Base-by-base conservation (phyloP, 2,888 invertebrate genomes). In the Acleris emargana region DNA sequence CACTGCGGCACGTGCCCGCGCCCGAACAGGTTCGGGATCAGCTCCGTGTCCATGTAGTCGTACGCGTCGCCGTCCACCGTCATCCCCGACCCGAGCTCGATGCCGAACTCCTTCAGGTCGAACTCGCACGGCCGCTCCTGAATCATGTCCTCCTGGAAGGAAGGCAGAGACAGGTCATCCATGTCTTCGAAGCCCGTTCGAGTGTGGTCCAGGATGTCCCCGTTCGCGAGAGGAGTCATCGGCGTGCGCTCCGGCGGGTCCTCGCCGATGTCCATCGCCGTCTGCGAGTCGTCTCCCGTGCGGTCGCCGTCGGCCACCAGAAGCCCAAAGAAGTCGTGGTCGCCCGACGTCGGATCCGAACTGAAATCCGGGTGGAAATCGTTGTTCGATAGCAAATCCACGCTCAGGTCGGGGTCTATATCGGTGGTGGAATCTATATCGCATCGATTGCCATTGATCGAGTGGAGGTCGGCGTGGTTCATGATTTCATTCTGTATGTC, bases 1-100 rank as follows among this genome's bases (percentile, higher is more conserved):
- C 95, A 95, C 72, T 93, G 93, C 80, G 89, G 83, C 82, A 88
- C 76, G 82, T 91, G 86, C 52, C 91, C 85, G 76, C 93, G 87
- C 63, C 91, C 88, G 83, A 92, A 91, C 78, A 88, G 75, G 75
- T 92, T 91, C 55, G 91, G 92, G 60, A 89, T 82, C 68, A 87
- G 76, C 75, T 91, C 91, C 72, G 88, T 85, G 73, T 88, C 87
- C 91, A 89, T 87, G 68, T 82, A 87, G 67, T 89, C 90, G 76
- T 93, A 84, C 62, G 89, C 93, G 62, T 94, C 93, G 70, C 94
- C 93, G 73, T 90, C 91, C 75, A 88, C 84, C 71, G 78, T 78
- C 75, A 95, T 94, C 74, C 94, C 94, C 13, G 93, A 88, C 69
- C 94, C 94, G 53, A 94, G 79, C 69, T 95, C 96, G 69, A 95